These are phyloP conservation scores for Cantharis rustica DNA, from an alignment of 2,888 invertebrate genomes.

Conservation along the genomic window DNA sequence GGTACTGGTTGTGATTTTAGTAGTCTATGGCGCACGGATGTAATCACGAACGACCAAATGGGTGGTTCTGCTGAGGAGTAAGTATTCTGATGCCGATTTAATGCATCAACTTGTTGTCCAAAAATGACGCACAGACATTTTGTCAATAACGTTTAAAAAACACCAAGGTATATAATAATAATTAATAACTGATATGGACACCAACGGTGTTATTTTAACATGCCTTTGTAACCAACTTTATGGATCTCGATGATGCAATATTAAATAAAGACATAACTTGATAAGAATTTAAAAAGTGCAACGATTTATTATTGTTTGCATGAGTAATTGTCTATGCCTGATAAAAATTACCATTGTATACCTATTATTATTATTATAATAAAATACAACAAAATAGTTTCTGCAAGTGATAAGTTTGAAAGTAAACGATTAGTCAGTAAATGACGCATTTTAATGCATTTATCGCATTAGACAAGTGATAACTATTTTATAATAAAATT, in stretches of 20 bases:
- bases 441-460: neutral
- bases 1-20: too few relatives aligned
- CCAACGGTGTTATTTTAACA: too few relatives aligned
- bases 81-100: too few relatives aligned
- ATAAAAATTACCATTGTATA: neutral
- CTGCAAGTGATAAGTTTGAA: neutral
- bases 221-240: neutral
- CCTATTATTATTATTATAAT: neutral
- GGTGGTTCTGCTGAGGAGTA: too few relatives aligned
- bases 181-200: neutral
- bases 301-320: neutral
- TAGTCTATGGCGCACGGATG: too few relatives aligned
- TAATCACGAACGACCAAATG: too few relatives aligned
- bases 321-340: neutral
- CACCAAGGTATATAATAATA: neutral
- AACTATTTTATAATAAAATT: neutral
- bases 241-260: neutral
- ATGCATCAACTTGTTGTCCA: too few relatives aligned
- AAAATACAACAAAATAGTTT: neutral
- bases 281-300: neutral
- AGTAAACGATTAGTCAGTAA: neutral
- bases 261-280: neutral
- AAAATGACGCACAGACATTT: too few relatives aligned
- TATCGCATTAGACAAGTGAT: neutral
- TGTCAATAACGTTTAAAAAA: neutral